phyloP scores from a whole-genome alignment of 1,140 invertebrate species.

The Polypedilum vanderplanki region DNA sequence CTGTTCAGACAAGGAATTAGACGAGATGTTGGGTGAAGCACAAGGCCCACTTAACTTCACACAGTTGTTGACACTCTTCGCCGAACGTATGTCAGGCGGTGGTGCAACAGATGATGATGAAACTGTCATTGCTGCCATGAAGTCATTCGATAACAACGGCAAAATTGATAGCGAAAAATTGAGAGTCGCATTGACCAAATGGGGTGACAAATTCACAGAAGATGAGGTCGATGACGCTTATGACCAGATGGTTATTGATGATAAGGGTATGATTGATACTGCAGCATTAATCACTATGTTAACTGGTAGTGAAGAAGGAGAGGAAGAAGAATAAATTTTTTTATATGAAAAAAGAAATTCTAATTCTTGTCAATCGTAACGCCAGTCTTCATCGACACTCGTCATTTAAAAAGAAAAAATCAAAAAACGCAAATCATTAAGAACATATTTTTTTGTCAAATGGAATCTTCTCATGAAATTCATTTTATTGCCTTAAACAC shows the following conservation, averaged over 20 bases:
- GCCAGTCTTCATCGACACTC: no score
- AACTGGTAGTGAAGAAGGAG: constrained; percentile 72
- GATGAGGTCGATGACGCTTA: constrained; percentile 92
- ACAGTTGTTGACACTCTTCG: constrained; percentile 86
- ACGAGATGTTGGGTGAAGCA: constrained; percentile 84
- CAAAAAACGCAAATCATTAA: no score
- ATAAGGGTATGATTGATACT: constrained; percentile 88
- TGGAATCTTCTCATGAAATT: constrained; percentile 19
- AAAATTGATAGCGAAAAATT: constrained; percentile 85
- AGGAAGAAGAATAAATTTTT: constrained; percentile 50
- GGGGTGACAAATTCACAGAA: constrained; percentile 91
- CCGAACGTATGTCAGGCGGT: constrained; percentile 73
- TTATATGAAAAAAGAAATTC: constrained; percentile 24
- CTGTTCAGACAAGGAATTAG: constrained; percentile 81
- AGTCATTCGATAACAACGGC: constrained; percentile 87
- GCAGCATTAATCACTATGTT: constrained; percentile 77
- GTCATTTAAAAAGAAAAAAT: no score
- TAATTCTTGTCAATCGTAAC: constrained; percentile 11
- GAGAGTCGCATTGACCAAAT: constrained; percentile 89
- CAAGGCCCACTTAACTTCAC: constrained; percentile 93
- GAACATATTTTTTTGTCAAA: neutral
- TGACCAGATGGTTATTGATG: constrained; percentile 91
- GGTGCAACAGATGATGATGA: constrained; percentile 85
- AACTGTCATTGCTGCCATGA: constrained; percentile 89
- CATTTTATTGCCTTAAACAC: constrained; percentile 3